Evolutionary conservation across 1,140 invertebrate genomes (phyloP), one percentile per base, ranked within the genome.

Genomic region (Mactra quadrangularis): DNA sequence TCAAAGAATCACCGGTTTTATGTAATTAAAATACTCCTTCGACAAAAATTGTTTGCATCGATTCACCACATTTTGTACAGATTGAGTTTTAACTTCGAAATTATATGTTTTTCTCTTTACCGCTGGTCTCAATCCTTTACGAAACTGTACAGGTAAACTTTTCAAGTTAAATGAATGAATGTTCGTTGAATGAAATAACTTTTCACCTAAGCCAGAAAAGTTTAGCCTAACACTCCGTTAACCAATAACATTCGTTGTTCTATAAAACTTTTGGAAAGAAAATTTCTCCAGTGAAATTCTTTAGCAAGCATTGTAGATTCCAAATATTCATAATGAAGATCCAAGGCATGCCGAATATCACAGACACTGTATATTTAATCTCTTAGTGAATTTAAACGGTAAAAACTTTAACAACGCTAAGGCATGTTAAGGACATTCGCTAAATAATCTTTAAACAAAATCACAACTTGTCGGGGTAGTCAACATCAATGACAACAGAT

Each of bases 171-270:
- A 68, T 68, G 64, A 68, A 50, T 68, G 64, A 68, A 68, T 25
- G 64, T 41, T 11, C 64, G 35, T 68, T 68, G 64, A 68, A 68
- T 68, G 64, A 68, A 68, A 68, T 47, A 13, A 11, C 13, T 50
- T 68, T 25, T 31, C 64, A 22, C 38, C 64, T 68, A 47, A n/a
- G 6, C 25, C 22, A 41, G 45, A 25, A 64, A 68, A 68, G 27
- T 68, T 66, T 68, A 68, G 6, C 41, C 64, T 17, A 27, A 50
- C 38, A 50, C 7, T 22, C 22, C 31, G 47, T 68, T 41, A 38
- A 50, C 64, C 64, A 68, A 68, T 68, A 68, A 50, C 19, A 68
- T 68, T 68, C 64, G 64, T 19, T 25, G 64, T 47, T 52, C 45
- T 50, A 25, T 68, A 47, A 27, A 31, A 68, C 64, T 68, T 50